Conservation (phyloP, 1,140 invertebrate species). For the Zaprionus lachaisei region DNA sequence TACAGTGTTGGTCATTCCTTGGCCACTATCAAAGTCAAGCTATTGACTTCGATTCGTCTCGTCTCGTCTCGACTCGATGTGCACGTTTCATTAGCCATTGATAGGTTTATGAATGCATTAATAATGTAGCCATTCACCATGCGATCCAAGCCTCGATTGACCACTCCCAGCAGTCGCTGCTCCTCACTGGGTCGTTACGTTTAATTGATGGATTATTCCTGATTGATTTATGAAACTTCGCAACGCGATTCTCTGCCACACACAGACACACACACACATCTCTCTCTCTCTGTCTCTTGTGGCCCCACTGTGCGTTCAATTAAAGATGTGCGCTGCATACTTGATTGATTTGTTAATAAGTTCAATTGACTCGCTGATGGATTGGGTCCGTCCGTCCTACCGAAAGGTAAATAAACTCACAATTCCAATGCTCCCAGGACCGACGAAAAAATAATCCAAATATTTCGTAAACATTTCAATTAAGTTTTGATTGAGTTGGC, state of each 20-base stretch:
- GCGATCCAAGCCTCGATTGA: neutral
- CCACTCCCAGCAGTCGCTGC: neutral
- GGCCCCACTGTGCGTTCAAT: constrained; percentile 32
- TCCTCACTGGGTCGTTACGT: constrained; percentile 17
- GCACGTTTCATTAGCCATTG: constrained; percentile 57
- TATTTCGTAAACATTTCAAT: neutral
- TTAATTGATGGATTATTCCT: constrained; percentile 64
- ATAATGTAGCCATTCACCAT: constrained; percentile 20
- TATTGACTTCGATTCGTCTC: constrained; percentile 22
- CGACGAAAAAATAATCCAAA: neutral
- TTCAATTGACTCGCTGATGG: constrained; percentile 26
- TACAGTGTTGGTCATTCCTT: no score
- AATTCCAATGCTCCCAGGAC: no score
- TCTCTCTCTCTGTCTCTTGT: neutral
- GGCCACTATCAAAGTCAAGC: constrained; percentile 15
- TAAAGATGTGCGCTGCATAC: constrained; percentile 43
- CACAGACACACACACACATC: neutral
- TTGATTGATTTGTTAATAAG: constrained; percentile 53
- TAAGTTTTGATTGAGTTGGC: neutral
- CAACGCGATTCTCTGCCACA: neutral
- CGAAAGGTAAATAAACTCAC: neutral
- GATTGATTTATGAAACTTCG: constrained; percentile 50
- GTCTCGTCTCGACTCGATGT: constrained; percentile 6
- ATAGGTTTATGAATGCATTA: constrained; percentile 57
- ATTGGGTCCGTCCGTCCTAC: neutral